Base-by-base conservation (phyloP, 2,797 vertebrate genomes). In the Oreortyx pictus region DNA sequence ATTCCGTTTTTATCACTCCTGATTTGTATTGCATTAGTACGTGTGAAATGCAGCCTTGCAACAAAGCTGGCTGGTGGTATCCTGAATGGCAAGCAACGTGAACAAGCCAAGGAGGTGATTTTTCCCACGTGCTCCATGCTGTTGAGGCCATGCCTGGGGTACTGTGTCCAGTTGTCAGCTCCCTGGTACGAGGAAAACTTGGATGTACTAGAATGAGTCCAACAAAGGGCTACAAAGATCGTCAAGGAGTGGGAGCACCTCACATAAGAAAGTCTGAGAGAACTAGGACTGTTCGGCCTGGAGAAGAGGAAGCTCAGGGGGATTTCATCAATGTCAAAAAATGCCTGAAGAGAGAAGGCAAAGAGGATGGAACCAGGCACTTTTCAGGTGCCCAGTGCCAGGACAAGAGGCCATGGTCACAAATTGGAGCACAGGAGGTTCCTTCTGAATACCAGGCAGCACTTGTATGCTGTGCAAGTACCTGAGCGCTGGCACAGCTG, bases 351-450 rank as follows among this genome's bases (percentile, higher is more conserved):
- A 24, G 41, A 75, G 8, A 2, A 8, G 19, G 8, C 13, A 65
- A 2, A 44, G 20, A 56, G 3, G 6, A 23, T 0, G 0, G 22
- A 77, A 20, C 4, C 9, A 2, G 56, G 11, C 14, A 64, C 24
- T 71, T 74, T 11, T 14, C 75, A 29, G 14, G 6, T 59, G 37
- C 9, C 7, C 11, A 54, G 22, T 8, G 46, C 12, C 54, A 78
- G 35, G 8, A 65, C 8, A 37, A 92, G 62, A 82, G 35, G 10
- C 11, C 29, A 16, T 0, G 5, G 19, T 10, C 35, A 37, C 27
- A 70, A 37, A 64, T 2, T 18, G 44, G 64, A 71, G 61, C 27
- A 67, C 12, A 11, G 23, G 16, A 80, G 2, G 5, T 35, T 81
- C 37, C 52, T 17, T 76, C n/a, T 73, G 35, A 87, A 72, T 8